Conservation (phyloP, 2,888 invertebrate species). For the Cephus spinipes region DNA sequence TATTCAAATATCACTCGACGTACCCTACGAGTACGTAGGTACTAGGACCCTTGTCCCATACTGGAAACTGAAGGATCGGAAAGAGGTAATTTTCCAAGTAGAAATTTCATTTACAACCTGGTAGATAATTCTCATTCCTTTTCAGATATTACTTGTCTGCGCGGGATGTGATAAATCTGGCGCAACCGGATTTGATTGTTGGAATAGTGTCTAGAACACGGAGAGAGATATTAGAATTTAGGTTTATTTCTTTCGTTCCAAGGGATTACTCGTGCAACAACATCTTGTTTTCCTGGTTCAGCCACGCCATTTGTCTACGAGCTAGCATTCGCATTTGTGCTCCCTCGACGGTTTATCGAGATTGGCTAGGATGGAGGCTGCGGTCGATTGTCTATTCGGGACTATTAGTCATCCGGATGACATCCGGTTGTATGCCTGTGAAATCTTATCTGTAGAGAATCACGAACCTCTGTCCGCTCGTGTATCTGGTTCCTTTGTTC, state of each 20-base stretch:
- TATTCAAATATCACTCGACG: constrained; percentile 40
- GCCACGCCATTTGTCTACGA: background rate
- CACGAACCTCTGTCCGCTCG: background rate
- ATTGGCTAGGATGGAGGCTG: background rate
- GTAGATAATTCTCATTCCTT: background rate
- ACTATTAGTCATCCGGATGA: background rate
- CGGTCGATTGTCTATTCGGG: background rate
- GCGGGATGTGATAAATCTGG: background rate
- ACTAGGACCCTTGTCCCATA: background rate
- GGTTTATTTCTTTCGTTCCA: background rate
- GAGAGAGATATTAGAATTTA: background rate
- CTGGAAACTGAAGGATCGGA: background rate
- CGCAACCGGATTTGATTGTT: background rate
- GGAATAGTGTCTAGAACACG: background rate
- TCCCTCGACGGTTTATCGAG: constrained; percentile 7
- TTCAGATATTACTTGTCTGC: background rate
- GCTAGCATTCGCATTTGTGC: constrained; percentile 1
- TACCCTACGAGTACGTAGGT: background rate
- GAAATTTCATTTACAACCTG: background rate
- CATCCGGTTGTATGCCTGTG: constrained; percentile 1
- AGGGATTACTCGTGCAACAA: background rate
- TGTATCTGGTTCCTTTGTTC: background rate
- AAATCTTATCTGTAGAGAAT: background rate
- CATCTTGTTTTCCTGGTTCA: constrained; percentile 7
- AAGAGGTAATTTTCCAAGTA: background rate